Evolutionary conservation across 2,113 vertebrate species (phyloP).

Genomic region (Xenopus laevis): DNA sequence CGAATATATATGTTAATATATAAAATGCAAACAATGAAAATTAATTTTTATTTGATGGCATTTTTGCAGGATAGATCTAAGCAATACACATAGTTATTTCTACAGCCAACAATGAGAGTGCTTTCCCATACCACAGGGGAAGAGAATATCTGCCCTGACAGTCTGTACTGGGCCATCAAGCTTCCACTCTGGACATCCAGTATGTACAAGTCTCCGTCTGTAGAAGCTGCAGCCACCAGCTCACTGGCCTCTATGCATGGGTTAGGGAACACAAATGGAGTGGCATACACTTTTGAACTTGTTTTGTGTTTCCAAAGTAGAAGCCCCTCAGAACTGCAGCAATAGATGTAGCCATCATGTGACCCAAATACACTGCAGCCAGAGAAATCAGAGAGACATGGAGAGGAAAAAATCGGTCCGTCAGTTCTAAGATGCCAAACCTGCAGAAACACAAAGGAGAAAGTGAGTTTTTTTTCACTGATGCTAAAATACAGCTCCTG

Average conservation of each 20-base stretch:
- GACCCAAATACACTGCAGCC: conserved; percentile 83
- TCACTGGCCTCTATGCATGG: conserved; percentile 46
- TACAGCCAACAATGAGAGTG: conserved; percentile 82
- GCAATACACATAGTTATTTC: conserved; percentile 89
- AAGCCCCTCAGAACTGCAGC: conserved; percentile 70
- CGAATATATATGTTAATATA: too few species aligned
- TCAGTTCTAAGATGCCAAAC: conserved; percentile 77
- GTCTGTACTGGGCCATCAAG: conserved; percentile 54
- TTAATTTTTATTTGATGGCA: background rate
- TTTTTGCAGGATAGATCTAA: conserved; percentile 61
- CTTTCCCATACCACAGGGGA: conserved; percentile 78
- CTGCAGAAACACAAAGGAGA: conserved; percentile 57
- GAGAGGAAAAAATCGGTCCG: conserved; percentile 90
- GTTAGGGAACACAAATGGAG: conserved; percentile 76
- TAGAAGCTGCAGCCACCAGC: conserved; percentile 77
- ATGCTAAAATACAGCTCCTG: too few species aligned
- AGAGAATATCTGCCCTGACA: conserved; percentile 89
- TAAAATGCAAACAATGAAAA: background rate
- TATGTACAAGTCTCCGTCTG: conserved; percentile 87
- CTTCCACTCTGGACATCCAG: conserved; percentile 72
- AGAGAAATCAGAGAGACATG: conserved; percentile 66
- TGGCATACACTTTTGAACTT: conserved; percentile 77
- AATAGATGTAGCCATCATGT: conserved; percentile 82
- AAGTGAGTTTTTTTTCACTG: too few species aligned
- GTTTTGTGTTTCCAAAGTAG: conserved; percentile 82